phyloP scores from a whole-genome alignment of 1,140 invertebrate genomes.

The Formica exsecta region DNA sequence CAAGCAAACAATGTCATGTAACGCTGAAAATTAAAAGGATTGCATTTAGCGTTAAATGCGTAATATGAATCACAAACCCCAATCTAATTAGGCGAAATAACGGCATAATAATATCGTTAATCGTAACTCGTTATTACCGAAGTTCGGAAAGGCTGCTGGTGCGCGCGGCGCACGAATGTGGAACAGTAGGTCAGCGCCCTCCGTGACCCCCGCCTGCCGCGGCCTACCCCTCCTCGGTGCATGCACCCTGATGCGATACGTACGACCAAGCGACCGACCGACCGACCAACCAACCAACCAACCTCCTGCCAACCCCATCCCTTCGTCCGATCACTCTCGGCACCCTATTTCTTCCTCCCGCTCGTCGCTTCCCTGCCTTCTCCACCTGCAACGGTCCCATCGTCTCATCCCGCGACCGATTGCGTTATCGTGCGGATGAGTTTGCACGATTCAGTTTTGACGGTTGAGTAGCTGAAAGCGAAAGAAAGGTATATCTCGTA shows the following conservation, averaged over 20 bases:
- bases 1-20: neutral
- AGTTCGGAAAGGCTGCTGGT: slow-evolving; percentile 83
- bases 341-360: slow-evolving; percentile 58
- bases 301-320: slow-evolving; percentile 1
- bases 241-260: slow-evolving; percentile 75
- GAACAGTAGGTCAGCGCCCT: slow-evolving; percentile 86
- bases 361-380: slow-evolving; percentile 1
- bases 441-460: slow-evolving; percentile 61
- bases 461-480: slow-evolving; percentile 13
- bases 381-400: slow-evolving; percentile 32
- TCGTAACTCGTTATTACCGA: slow-evolving; percentile 47
- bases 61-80: neutral
- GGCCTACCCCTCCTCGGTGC: slow-evolving; percentile 80
- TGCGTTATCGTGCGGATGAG: slow-evolving; percentile 69
- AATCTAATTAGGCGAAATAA: neutral
- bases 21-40: neutral
- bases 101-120: neutral
- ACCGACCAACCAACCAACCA: neutral
- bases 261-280: slow-evolving; percentile 66
- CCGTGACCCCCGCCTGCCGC: slow-evolving; percentile 83
- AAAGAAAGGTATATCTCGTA: neutral
- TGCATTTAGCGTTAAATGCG: neutral
- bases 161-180: slow-evolving; percentile 83
- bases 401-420: slow-evolving; percentile 67
- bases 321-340: slow-evolving; percentile 38